Conservation (phyloP, 2,113 vertebrate species). For the Anarrhichthys ocellatus region DNA sequence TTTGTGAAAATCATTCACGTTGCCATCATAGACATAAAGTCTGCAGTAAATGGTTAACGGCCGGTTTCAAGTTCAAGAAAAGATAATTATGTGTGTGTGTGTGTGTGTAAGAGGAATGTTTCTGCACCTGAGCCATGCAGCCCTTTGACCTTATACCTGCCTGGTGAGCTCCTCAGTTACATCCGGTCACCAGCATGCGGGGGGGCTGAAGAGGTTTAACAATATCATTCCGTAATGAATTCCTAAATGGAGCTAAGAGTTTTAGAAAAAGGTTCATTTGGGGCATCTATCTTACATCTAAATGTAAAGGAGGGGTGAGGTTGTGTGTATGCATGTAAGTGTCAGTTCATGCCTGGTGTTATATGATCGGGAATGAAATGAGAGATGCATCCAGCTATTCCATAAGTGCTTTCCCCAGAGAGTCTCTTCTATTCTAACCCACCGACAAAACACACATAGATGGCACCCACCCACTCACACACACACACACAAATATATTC, state of each 20-base stretch:
- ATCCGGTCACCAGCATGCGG: neutral
- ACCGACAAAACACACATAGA: slow-evolving; percentile 7
- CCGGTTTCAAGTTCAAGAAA: slow-evolving; percentile 18
- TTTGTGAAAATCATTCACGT: neutral
- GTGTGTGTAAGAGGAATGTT: slow-evolving; percentile 3
- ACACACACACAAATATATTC: neutral
- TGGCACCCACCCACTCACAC: neutral
- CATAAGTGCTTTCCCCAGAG: slow-evolving; percentile 4
- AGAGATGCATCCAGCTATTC: slow-evolving; percentile 5
- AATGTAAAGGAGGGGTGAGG: neutral
- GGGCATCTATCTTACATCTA: neutral
- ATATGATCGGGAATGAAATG: neutral
- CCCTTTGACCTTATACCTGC: slow-evolving; percentile 22
- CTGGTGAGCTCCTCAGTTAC: neutral
- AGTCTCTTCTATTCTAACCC: slow-evolving; percentile 17
- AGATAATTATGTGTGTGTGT: neutral
- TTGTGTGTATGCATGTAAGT: neutral
- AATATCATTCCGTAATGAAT: slow-evolving; percentile 2
- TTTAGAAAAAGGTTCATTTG: neutral
- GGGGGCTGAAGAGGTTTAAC: slow-evolving; percentile 12
- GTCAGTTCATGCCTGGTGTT: neutral
- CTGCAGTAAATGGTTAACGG: neutral
- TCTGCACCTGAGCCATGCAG: slow-evolving; percentile 20
- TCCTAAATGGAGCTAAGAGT: neutral
- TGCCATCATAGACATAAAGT: neutral